Evolutionary conservation across 53 echinoderm and acorn worm genomes (phyloP), one percentile per base, ranked within the genome.

Genomic region (Antedon mediterranea): DNA sequence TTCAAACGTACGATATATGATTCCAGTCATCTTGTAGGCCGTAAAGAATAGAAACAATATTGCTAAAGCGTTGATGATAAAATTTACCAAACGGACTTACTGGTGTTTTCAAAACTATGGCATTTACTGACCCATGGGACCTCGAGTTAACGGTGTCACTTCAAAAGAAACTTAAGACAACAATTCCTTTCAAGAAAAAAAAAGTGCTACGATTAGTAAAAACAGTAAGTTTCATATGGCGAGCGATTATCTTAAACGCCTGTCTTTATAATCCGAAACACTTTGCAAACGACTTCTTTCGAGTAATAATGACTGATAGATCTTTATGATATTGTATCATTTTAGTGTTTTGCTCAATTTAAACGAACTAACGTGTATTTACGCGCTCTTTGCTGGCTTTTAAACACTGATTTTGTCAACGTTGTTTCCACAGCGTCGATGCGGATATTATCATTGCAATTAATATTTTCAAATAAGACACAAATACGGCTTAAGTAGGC

Each of bases 121-220:
- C 23, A 57, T 57, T 57, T 15, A 57, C 57, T 57, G 20, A 57
- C 57, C 57, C 57, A 23, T 6, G 57, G 57, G 57, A 57, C 57
- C 57, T 23, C 15, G 23, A 57, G 57, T 57, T 57, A 57, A 57
- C 57, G 57, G 57, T 57, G 57, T 57, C 57, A 57, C 57, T 57
- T 57, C 57, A 57, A 57, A 37, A 57, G 57, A 57, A 57, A 57
- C 57, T 57, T 57, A 57, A 57, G 57, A 57, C 57, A 57, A 57
- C 57, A 23, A 57, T 57, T 57, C 23, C 57, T 57, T 57, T 18
- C n/a, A n/a, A n/a, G n/a, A 57, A 57, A 18, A 57, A 57, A 57
- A 57, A 57, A 57, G 57, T 18, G 23, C 23, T 57, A 26, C 57
- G 57, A 57, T 57, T 57, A 57, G 20, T 18, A 26, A 23, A n/a